Percentiles rank a stretch among this genome's conserved stretches.
phyloP scores from a whole-genome alignment of 2,888 invertebrate genomes.

The Steromphala cineraria region DNA sequence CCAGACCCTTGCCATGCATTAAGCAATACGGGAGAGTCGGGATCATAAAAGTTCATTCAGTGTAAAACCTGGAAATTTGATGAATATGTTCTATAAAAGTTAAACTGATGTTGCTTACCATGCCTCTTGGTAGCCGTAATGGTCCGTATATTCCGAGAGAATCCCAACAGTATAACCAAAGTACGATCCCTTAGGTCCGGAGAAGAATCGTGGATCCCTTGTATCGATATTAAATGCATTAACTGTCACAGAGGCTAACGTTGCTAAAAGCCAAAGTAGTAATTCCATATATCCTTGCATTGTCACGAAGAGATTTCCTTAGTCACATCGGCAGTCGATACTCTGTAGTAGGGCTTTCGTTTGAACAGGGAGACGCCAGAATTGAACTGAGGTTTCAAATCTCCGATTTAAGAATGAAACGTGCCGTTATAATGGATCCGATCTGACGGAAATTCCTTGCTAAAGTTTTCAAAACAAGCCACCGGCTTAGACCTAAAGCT shows the following conservation, averaged over 20 bases:
- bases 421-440: not conserved
- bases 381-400: not conserved
- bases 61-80: too few species aligned
- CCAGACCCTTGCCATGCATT: too few species aligned
- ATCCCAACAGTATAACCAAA: constrained; percentile 64
- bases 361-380: too few species aligned
- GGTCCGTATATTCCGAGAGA: constrained; percentile 36
- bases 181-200: constrained; percentile 53
- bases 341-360: too few species aligned
- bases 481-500: not conserved
- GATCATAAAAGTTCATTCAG: too few species aligned
- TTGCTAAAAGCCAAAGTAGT: not conserved
- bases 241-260: not conserved
- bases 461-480: constrained; percentile 12
- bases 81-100: not conserved
- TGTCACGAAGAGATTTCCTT: not conserved
- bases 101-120: not conserved
- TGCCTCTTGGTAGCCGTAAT: not conserved
- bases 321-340: too few species aligned
- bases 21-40: too few species aligned
- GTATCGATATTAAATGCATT: constrained; percentile 54
- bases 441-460: not conserved
- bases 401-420: constrained; percentile 1
- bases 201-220: constrained; percentile 50
- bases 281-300: not conserved